Evolutionary conservation across 1,140 invertebrate genomes (phyloP).

Genomic region (Formica exsecta): DNA sequence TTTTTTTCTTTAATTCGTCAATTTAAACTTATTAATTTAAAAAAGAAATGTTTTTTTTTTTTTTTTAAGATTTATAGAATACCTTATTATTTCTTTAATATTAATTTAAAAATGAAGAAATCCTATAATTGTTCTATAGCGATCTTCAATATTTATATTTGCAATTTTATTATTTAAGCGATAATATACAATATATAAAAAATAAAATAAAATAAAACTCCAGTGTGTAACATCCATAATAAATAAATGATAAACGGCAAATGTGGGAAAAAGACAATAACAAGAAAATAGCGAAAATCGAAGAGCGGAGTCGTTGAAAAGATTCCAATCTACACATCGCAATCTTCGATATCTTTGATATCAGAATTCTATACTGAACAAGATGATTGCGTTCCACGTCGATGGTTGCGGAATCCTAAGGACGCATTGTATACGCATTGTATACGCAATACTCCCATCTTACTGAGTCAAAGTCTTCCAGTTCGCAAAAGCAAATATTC

Average conservation of each 20-base stretch:
- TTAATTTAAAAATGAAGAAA: not conserved
- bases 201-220: not conserved
- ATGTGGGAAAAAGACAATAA: not conserved
- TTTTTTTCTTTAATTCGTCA: not conserved
- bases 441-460: not conserved
- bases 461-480: conserved; percentile 14
- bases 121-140: too few relatives aligned
- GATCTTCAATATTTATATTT: not conserved
- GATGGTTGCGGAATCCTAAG: not conserved
- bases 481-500: conserved; percentile 17
- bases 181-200: not conserved
- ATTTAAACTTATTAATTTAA: not conserved
- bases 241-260: not conserved
- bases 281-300: not conserved
- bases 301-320: not conserved
- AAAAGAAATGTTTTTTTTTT: not conserved
- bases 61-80: not conserved
- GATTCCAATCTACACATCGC: not conserved
- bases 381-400: conserved; percentile 47
- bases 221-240: not conserved
- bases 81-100: not conserved
- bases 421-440: not conserved
- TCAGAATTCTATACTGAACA: conserved; percentile 17
- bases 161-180: not conserved
- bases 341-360: conserved; percentile 30